Percentiles rank a stretch among this genome's conserved stretches.
Conservation (phyloP, 2,888 invertebrate species). For the Cordilura impudica region DNA sequence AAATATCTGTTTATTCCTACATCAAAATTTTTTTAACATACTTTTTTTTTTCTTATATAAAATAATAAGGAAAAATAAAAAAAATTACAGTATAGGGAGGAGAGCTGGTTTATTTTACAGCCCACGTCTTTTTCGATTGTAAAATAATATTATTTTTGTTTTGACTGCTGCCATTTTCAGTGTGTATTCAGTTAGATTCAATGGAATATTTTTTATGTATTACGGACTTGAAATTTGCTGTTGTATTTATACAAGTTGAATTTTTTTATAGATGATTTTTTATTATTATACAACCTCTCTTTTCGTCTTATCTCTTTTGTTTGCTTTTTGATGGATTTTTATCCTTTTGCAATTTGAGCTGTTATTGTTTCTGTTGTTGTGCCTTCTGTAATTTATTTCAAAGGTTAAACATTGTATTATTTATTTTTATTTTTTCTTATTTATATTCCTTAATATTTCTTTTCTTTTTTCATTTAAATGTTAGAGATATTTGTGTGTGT, state of each 20-base stretch:
- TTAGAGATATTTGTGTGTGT: background rate
- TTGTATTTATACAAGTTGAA: background rate
- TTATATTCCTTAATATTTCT: slow-evolving; percentile 32
- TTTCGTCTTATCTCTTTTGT: background rate
- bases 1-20: no score
- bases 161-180: background rate
- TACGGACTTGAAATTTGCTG: no score
- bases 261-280: slow-evolving; percentile 7
- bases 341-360: background rate
- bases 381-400: slow-evolving; percentile 37
- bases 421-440: slow-evolving; percentile 46
- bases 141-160: slow-evolving; percentile 34
- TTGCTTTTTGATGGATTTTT: slow-evolving; percentile 10
- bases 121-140: slow-evolving; percentile 29
- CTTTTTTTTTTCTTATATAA: no score
- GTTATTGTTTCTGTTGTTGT: background rate
- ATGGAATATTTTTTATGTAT: background rate
- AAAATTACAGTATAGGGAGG: background rate
- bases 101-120: slow-evolving; percentile 11
- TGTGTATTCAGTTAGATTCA: background rate
- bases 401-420: slow-evolving; percentile 45
- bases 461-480: background rate
- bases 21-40: no score
- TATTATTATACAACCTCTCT: background rate
- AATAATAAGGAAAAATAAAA: background rate